Percentiles rank a stretch among this genome's conserved stretches.
Conservation (phyloP, 2,888 invertebrate genomes). For the Escarpia spicata region DNA sequence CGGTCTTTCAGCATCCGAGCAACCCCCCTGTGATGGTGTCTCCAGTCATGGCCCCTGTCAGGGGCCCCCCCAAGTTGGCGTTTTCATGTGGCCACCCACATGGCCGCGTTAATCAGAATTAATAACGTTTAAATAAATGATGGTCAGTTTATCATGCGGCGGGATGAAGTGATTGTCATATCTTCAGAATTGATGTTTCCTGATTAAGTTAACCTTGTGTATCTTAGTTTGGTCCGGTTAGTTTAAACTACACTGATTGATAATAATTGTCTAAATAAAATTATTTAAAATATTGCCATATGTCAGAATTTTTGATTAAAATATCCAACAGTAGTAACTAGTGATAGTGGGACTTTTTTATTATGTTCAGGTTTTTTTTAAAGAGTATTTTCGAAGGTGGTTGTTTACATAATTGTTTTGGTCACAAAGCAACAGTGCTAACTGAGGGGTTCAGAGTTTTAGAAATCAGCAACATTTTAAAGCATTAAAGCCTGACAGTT, state of each 20-base stretch:
- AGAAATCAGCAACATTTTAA: background rate
- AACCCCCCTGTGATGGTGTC: background rate
- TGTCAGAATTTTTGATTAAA: background rate
- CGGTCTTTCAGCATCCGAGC: background rate
- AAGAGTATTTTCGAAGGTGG: background rate
- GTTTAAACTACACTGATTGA: background rate
- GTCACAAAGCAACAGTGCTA: background rate
- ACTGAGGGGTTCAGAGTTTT: background rate
- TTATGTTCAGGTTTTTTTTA: background rate
- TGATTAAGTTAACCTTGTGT: background rate
- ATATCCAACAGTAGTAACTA: background rate
- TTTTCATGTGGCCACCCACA: background rate
- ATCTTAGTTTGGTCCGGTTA: background rate
- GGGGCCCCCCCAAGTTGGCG: background rate
- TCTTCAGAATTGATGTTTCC: background rate
- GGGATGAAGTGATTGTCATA: background rate
- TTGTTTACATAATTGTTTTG: background rate
- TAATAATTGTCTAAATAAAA: background rate
- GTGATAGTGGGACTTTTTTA: background rate
- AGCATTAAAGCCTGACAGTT: background rate
- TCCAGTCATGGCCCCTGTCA: background rate
- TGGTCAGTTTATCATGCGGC: background rate
- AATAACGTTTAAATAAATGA: slow-evolving; percentile 12
- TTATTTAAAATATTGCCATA: background rate
- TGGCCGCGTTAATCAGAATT: background rate